These are phyloP conservation scores for Columba guinea DNA, from an alignment of 2,797 vertebrate species.

Conservation along the genomic window DNA sequence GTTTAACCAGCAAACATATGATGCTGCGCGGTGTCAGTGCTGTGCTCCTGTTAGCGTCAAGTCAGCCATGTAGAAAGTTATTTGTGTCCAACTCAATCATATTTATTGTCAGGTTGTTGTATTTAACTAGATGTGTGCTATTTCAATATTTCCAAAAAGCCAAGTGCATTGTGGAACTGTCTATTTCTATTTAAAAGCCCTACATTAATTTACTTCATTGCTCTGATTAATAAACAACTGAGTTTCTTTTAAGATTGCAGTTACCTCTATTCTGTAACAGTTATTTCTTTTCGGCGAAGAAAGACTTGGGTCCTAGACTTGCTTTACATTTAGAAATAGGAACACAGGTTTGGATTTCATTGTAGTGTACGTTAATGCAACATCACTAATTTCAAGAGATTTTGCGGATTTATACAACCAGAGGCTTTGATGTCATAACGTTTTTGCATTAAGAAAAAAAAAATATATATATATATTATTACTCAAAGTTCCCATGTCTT, in stretches of 20 bases:
- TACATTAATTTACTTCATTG: conserved; percentile 27
- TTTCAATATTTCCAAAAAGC: not conserved
- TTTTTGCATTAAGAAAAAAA: not conserved
- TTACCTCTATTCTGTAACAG: not conserved
- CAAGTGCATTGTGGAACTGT: conserved; percentile 19
- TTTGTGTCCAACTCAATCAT: conserved; percentile 1
- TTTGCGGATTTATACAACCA: not conserved
- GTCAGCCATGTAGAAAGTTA: conserved; percentile 33
- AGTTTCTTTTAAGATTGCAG: not conserved
- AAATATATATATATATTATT: not conserved
- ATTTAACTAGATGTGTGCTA: not conserved
- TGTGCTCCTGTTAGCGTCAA: not conserved
- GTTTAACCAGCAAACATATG: conserved; percentile 38
- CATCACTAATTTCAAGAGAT: not conserved
- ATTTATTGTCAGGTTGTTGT: conserved; percentile 26
- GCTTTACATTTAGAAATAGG: not conserved
- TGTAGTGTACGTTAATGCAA: not conserved
- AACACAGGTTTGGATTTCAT: not conserved
- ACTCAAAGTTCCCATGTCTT: not conserved
- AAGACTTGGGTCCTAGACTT: not conserved
- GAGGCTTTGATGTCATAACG: not conserved
- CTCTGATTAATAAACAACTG: not conserved
- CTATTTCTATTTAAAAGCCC: conserved; percentile 22
- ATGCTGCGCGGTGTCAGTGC: not conserved
- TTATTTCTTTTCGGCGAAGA: not conserved